Conservation (phyloP, 2,113 vertebrate species). For the Baryphthengus martii region DNA sequence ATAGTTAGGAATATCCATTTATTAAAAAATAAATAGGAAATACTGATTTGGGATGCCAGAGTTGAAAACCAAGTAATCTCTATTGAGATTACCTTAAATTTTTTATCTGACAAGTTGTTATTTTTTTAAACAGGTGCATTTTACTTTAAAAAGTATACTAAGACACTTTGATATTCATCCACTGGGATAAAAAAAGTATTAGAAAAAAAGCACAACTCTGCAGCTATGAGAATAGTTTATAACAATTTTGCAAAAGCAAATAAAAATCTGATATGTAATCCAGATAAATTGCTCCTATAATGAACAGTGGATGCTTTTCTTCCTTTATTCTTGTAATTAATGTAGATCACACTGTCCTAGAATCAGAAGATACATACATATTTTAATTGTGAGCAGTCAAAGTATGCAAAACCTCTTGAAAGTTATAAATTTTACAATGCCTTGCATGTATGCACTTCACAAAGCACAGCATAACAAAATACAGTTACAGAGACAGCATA, state of each 20-base stretch:
- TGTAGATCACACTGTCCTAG: background rate
- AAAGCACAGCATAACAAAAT: background rate
- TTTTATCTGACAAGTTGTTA: background rate
- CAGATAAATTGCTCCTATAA: background rate
- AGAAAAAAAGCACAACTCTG: background rate
- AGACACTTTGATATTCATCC: background rate
- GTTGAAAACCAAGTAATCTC: background rate
- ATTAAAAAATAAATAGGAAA: background rate
- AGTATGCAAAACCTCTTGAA: background rate
- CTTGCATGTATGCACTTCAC: background rate
- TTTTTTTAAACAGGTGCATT: background rate
- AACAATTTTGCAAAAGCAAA: background rate
- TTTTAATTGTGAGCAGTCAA: background rate
- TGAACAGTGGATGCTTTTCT: background rate
- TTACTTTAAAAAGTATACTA: background rate
- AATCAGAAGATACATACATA: background rate
- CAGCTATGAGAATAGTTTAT: background rate
- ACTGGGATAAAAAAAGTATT: background rate
- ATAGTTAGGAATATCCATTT: background rate
- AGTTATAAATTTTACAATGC: background rate
- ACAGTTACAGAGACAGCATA: background rate
- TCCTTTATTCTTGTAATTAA: background rate
- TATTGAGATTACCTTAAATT: background rate
- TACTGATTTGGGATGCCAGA: background rate
- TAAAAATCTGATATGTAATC: constrained; percentile 15